Conservation (phyloP, 2,888 invertebrate species). For the Rhingia campestris region DNA sequence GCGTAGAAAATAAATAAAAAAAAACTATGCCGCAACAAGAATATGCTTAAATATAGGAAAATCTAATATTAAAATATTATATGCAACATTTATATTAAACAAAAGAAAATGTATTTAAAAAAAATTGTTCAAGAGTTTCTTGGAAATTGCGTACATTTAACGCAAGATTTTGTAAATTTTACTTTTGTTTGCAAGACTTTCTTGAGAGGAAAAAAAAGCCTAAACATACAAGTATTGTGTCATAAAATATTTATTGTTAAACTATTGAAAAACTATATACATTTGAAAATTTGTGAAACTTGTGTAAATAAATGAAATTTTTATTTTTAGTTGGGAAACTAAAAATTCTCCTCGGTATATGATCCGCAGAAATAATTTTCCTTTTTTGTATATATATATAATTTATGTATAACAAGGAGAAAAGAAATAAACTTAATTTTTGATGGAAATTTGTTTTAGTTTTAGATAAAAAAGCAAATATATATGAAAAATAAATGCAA, state of each 20-base stretch:
- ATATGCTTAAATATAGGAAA: conserved; percentile 65
- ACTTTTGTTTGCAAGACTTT: conserved; percentile 14
- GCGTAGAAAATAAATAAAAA: conserved; percentile 30
- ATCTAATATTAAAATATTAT: conserved; percentile 36
- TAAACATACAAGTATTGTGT: conserved; percentile 58
- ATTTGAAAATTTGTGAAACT: conserved; percentile 41
- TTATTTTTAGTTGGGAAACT: background rate
- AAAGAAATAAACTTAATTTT: conserved; percentile 38
- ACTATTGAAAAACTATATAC: background rate
- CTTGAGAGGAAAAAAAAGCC: conserved; percentile 45
- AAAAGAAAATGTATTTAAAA: conserved; percentile 11
- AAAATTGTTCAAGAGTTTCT: background rate
- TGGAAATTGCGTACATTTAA: conserved; percentile 1
- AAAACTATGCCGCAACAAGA: conserved; percentile 44
- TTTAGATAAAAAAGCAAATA: conserved; percentile 42
- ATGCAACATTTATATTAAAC: conserved; percentile 20
- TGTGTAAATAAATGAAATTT: conserved; percentile 59
- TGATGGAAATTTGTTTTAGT: conserved; percentile 52
- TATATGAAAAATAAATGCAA: conserved; percentile 48
- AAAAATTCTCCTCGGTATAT: conserved; percentile 4
- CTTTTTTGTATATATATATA: conserved; percentile 65
- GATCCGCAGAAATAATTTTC: background rate
- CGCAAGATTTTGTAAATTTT: conserved; percentile 19
- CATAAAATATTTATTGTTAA: conserved; percentile 54
- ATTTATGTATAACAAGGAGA: conserved; percentile 1